These are phyloP conservation scores for Colletes gigas DNA, from an alignment of 1,140 invertebrate species.

Conservation along the genomic window DNA sequence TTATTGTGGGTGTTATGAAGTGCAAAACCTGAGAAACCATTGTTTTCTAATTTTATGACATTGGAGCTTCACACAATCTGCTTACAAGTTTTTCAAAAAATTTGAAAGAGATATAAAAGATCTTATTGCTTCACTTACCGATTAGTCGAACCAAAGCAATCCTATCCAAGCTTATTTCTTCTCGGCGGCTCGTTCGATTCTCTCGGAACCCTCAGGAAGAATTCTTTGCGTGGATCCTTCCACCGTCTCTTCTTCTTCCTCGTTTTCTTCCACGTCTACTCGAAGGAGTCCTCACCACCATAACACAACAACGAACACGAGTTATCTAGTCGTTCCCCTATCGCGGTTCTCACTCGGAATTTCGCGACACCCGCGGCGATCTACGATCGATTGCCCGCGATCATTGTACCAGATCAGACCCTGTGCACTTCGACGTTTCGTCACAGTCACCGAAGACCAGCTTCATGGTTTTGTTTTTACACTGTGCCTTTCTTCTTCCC, in stretches of 20 bases:
- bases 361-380: conserved; percentile 9
- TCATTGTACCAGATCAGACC: background rate
- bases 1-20: too few species aligned
- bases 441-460: conserved; percentile 5
- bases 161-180: conserved; percentile 25
- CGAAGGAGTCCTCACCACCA: conserved; percentile 57
- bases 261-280: conserved; percentile 47
- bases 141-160: conserved; percentile 34
- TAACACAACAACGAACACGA: conserved; percentile 56
- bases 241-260: conserved; percentile 48
- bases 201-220: conserved; percentile 3
- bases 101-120: too few species aligned
- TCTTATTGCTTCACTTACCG: conserved; percentile 33
- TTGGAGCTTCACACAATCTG: too few species aligned
- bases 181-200: background rate
- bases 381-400: background rate
- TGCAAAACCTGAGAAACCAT: too few species aligned
- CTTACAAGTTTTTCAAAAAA: too few species aligned
- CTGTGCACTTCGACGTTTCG: background rate
- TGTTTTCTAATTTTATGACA: too few species aligned
- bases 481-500: background rate
- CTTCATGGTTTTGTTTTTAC: background rate
- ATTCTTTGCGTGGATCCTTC: background rate
- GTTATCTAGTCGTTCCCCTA: background rate
- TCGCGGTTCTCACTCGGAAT: conserved; percentile 5